Evolutionary conservation across 2,888 invertebrate species (phyloP).

Genomic region (Phengaris alcon): DNA sequence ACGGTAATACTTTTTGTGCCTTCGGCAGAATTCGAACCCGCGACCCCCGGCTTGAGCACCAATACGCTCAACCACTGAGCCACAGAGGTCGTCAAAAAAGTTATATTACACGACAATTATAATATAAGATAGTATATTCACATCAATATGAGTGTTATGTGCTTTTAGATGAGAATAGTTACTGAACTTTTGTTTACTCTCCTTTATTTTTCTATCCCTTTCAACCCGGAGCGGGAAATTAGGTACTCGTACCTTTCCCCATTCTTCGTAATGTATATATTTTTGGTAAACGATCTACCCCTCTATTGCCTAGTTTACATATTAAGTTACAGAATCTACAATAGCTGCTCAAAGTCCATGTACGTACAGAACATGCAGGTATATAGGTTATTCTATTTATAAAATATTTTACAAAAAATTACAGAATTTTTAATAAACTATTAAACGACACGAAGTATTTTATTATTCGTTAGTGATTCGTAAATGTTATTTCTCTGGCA

Average conservation of each 20-base stretch:
- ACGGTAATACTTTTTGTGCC: no score
- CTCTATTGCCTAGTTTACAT: conserved; percentile 3
- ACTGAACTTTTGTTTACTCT: conserved; percentile 6
- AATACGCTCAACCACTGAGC: no score
- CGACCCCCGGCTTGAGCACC: no score
- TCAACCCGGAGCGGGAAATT: conserved; percentile 7
- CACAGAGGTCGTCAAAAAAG: no score
- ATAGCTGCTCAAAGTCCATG: neutral
- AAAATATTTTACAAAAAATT: neutral
- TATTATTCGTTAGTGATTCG: neutral
- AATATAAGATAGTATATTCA: neutral
- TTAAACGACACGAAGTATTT: neutral
- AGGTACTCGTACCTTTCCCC: neutral
- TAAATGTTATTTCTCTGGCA: conserved; percentile 21
- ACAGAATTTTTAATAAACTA: neutral
- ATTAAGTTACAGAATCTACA: neutral
- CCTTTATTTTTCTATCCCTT: conserved; percentile 6
- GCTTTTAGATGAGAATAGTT: conserved; percentile 3
- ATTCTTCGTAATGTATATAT: neutral
- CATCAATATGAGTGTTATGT: neutral
- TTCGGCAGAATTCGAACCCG: no score
- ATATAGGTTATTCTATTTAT: neutral
- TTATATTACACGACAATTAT: no score
- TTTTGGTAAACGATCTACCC: neutral
- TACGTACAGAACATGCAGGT: no score